Conservation (phyloP, 2,113 vertebrate species). For the Mellivora capensis region DNA sequence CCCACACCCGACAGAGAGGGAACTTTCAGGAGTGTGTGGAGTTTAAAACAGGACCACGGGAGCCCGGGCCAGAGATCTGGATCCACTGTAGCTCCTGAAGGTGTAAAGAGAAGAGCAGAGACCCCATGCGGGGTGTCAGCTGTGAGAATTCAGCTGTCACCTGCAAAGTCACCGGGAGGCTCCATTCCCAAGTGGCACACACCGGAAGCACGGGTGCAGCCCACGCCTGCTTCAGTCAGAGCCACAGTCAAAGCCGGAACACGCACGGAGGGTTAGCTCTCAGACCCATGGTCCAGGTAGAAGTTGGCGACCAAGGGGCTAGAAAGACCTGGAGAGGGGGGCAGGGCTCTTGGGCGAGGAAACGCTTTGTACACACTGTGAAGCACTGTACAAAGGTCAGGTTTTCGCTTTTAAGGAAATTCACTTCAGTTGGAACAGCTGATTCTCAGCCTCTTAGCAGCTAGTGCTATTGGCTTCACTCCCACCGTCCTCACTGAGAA, state of each 20-base stretch:
- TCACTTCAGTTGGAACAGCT: not conserved
- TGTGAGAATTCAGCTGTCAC: not conserved
- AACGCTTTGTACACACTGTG: not conserved
- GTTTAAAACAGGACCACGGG: not conserved
- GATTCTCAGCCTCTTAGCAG: not conserved
- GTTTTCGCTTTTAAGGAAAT: not conserved
- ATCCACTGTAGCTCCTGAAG: accelerated
- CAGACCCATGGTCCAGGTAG: too few species aligned
- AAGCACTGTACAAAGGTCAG: not conserved
- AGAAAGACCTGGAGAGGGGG: not conserved
- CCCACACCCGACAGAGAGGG: not conserved
- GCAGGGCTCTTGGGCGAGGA: not conserved
- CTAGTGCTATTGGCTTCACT: not conserved
- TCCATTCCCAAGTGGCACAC: not conserved
- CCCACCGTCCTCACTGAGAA: not conserved
- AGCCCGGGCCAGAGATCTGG: not conserved
- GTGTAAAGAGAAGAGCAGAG: too few species aligned
- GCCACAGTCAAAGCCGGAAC: not conserved
- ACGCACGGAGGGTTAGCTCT: accelerated
- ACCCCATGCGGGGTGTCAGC: accelerated
- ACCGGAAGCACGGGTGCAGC: not conserved
- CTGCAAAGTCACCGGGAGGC: not conserved
- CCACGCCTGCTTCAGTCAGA: not conserved
- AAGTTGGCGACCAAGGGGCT: not conserved
- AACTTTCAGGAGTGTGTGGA: not conserved